phyloP scores from a whole-genome alignment of 1,140 invertebrate species.

The Drosophila sucinea region DNA sequence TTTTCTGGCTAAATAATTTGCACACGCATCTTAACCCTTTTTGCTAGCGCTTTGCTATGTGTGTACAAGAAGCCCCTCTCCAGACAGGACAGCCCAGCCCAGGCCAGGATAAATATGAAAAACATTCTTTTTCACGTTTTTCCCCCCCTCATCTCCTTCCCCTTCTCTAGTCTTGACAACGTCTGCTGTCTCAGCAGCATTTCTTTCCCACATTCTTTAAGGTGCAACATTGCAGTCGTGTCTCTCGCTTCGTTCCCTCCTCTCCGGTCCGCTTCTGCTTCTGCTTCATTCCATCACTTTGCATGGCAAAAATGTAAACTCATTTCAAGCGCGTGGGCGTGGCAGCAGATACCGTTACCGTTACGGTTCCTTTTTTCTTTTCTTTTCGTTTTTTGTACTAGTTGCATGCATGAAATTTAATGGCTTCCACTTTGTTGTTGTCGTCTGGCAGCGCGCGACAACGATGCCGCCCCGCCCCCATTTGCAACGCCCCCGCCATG shows the following conservation, averaged over 20 bases:
- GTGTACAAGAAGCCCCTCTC: slow-evolving; percentile 6
- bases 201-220: slow-evolving; percentile 68
- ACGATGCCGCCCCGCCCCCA: slow-evolving; percentile 38
- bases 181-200: slow-evolving; percentile 72
- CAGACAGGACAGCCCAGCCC: no score
- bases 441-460: slow-evolving; percentile 54
- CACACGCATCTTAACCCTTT: slow-evolving; percentile 74
- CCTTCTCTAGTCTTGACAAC: slow-evolving; percentile 32
- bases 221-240: slow-evolving; percentile 73
- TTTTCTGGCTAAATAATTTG: slow-evolving; percentile 74
- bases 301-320: slow-evolving; percentile 80
- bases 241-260: slow-evolving; percentile 12
- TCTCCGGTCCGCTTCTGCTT: not conserved
- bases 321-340: slow-evolving; percentile 76
- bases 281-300: slow-evolving; percentile 38
- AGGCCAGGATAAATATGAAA: slow-evolving; percentile 71
- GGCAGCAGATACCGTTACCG: slow-evolving; percentile 52
- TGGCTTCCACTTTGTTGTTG: slow-evolving; percentile 80
- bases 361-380: slow-evolving; percentile 26
- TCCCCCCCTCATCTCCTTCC: no score
- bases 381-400: slow-evolving; percentile 43
- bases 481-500: slow-evolving; percentile 13
- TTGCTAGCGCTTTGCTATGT: slow-evolving; percentile 40
- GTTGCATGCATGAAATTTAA: slow-evolving; percentile 81
- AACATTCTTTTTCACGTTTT: slow-evolving; percentile 49